Conservation (phyloP, 2,888 invertebrate genomes). For the Ichneumoninae sp. region DNA sequence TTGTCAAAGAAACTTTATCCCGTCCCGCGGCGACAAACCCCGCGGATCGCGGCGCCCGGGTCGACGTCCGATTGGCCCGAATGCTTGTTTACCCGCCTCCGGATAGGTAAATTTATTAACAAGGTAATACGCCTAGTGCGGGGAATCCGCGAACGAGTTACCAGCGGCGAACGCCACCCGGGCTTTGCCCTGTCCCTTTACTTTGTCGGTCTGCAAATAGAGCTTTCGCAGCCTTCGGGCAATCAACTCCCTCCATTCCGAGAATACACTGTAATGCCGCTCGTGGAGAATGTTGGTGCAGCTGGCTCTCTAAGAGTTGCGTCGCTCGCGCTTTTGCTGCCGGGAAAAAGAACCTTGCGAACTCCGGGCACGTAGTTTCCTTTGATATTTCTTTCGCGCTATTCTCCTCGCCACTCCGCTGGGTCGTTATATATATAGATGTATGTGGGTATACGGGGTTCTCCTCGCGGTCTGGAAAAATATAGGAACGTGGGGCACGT, state of each 20-base stretch:
- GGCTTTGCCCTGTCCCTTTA: background rate
- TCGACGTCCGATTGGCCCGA: conserved; percentile 1
- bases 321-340: background rate
- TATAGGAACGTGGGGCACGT: conserved; percentile 18
- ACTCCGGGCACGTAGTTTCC: conserved; percentile 58
- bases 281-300: conserved; percentile 42
- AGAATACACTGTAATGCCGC: conserved; percentile 37
- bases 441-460: background rate
- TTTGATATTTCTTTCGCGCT: conserved; percentile 62
- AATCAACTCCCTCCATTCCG: conserved; percentile 49
- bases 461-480: background rate
- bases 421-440: background rate
- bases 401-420: background rate
- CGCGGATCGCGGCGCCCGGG: background rate
- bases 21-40: conserved; percentile 10
- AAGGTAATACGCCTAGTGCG: too few species aligned
- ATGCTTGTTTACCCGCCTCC: conserved; percentile 28
- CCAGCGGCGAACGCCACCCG: background rate
- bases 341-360: background rate
- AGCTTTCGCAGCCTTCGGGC: conserved; percentile 30
- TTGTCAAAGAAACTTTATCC: conserved; percentile 22
- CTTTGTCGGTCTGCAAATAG: background rate
- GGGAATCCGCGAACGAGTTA: background rate
- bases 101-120: background rate
- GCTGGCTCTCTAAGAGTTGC: background rate